A percentile compares a stretch with the other conserved stretches of the same genome.
These are phyloP conservation scores for Malacoctenus gilli DNA, from an alignment of 2,797 vertebrate genomes.

Conservation along the genomic window DNA sequence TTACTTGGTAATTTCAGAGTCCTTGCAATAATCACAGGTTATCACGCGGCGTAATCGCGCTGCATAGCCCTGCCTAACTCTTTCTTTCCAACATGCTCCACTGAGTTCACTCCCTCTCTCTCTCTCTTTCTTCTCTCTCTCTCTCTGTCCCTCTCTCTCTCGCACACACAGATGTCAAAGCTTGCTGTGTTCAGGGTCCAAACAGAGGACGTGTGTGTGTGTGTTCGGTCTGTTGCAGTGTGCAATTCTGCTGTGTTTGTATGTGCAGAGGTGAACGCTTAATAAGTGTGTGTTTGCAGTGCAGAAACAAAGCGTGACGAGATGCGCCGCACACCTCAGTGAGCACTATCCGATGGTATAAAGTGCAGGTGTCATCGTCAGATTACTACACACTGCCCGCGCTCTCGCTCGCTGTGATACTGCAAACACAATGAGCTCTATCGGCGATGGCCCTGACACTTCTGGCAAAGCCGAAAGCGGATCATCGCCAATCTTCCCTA, in stretches of 20 bases:
- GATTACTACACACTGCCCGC: conserved; percentile 54
- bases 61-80: conserved; percentile 43
- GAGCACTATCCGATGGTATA: conserved; percentile 65
- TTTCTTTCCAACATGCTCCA: conserved; percentile 44
- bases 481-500: conserved; percentile 60
- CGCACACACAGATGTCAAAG: conserved; percentile 43
- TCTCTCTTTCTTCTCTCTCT: conserved; percentile 34
- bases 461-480: conserved; percentile 58
- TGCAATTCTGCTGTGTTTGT: conserved; percentile 8
- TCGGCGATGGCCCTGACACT: conserved; percentile 48
- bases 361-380: conserved; percentile 61
- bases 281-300: conserved; percentile 23
- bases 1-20: conserved; percentile 53
- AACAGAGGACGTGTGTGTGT: conserved; percentile 34
- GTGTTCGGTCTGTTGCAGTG: conserved; percentile 10
- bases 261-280: conserved; percentile 6
- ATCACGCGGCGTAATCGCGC: conserved; percentile 51
- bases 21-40: conserved; percentile 65
- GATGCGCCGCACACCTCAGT: conserved; percentile 56
- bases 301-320: conserved; percentile 48
- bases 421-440: conserved; percentile 62
- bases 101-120: conserved; percentile 39
- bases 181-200: conserved; percentile 35
- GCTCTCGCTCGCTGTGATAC: conserved; percentile 33
- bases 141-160: conserved; percentile 35